Evolutionary conservation across 2,797 vertebrate genomes (phyloP).

Genomic region (Echiichthys vipera): DNA sequence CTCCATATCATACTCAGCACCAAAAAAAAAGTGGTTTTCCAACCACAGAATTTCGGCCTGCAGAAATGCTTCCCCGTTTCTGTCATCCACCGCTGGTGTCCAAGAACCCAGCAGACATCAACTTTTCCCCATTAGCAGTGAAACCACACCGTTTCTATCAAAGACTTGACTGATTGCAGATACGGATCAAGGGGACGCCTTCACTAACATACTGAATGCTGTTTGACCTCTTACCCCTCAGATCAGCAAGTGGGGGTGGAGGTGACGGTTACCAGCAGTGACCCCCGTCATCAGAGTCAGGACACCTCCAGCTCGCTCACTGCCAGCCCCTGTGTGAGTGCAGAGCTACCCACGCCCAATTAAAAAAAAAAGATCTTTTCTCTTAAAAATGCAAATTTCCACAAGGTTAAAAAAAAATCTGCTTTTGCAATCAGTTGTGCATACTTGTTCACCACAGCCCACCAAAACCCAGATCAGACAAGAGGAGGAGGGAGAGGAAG

Average conservation of each 20-base stretch:
- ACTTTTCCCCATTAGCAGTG: slow-evolving; percentile 83
- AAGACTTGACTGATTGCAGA: slow-evolving; percentile 60
- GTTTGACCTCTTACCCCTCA: slow-evolving; percentile 76
- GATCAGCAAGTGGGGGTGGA: slow-evolving; percentile 90
- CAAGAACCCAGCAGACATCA: slow-evolving; percentile 87
- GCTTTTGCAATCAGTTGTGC: slow-evolving; percentile 60
- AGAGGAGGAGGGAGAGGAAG: slow-evolving; percentile 78
- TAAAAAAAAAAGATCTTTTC: background rate
- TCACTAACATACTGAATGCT: slow-evolving; percentile 61
- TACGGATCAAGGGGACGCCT: slow-evolving; percentile 47
- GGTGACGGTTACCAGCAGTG: slow-evolving; percentile 90
- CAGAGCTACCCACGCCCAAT: slow-evolving; percentile 18
- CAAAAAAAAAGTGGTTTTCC: slow-evolving; percentile 80
- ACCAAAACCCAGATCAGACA: slow-evolving; percentile 81
- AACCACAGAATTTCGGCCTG: slow-evolving; percentile 77
- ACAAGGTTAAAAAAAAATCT: slow-evolving; percentile 43
- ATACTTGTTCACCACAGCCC: slow-evolving; percentile 67
- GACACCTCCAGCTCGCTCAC: slow-evolving; percentile 89
- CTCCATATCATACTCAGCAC: slow-evolving; percentile 73
- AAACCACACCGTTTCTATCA: slow-evolving; percentile 77
- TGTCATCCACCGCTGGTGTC: slow-evolving; percentile 73
- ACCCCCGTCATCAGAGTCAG: slow-evolving; percentile 90
- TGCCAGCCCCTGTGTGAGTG: slow-evolving; percentile 89
- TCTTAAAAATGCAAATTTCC: slow-evolving; percentile 35
- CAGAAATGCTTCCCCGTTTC: slow-evolving; percentile 78